Base-by-base conservation (phyloP, 2,797 vertebrate species). In the Galago senegalensis region DNA sequence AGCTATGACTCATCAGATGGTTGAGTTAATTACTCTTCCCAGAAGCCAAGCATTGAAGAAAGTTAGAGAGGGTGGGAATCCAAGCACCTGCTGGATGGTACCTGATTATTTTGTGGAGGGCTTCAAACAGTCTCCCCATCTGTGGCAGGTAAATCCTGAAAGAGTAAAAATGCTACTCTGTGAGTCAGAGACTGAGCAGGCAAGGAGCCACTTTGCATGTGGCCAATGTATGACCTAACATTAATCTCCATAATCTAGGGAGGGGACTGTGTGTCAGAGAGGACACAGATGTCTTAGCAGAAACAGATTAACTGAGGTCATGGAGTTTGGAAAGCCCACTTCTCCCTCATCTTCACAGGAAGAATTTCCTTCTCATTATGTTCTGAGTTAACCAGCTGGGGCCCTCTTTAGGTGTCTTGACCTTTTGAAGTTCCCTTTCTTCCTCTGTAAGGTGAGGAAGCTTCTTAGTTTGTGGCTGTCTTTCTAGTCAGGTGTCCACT, bases 1-100 rank as follows among this genome's bases (percentile, higher is more conserved):
- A 80, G 75, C 79, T n/a, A 2, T 96, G 96, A 95, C 88, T 92
- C 63, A 90, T 84, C 60, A 14, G 46, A 53, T 18, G 85, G 37
- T 12, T 34, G 40, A 61, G 60, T 70, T 72, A 86, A 61, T 92
- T 40, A 34, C 75, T 87, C 79, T 93, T 89, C 65, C 60, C 89
- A 46, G 77, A 88, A 96, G 82, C 76, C 21, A 8, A 49, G 10
- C 21, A 40, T 23, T 53, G 76, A 76, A 27, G 46, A 31, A 77
- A 73, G 83, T 56, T 37, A 34, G 72, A 56, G 58, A 34, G 4
- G 37, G 46, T 49, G 29, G 77, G 73, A 43, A 73, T 12, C 49
- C 4, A 0, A 6, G 58, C 12, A 23, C 76, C 75, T 34, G 76
- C 90, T 1, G 58, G 60, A 40, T 37, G 17, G 27, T 29, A 25